phyloP scores from a whole-genome alignment of 2,113 vertebrate species.

The Dasypus novemcinctus region DNA sequence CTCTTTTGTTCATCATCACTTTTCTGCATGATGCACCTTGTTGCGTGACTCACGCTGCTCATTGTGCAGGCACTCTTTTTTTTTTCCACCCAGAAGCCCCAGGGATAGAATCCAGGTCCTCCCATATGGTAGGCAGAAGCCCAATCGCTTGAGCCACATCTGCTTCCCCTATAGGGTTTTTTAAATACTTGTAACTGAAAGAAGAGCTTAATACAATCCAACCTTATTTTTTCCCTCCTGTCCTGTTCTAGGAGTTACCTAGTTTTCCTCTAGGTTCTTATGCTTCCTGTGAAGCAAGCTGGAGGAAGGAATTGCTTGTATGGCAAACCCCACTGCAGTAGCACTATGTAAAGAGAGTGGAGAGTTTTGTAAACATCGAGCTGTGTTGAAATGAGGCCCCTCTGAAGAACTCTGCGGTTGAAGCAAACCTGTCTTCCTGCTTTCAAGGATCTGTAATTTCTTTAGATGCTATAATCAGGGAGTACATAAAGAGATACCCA shows the following conservation, averaged over 20 bases:
- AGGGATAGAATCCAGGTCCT: too few species aligned
- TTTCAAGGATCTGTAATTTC: not conserved
- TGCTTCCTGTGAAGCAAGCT: not conserved
- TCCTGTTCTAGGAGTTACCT: not conserved
- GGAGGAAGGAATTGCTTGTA: not conserved
- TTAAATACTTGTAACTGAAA: not conserved
- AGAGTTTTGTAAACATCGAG: not conserved
- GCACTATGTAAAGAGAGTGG: not conserved
- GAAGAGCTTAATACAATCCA: not conserved
- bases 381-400: not conserved
- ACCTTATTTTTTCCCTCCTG: not conserved
- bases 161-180: too few species aligned
- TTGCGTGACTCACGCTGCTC: too few species aligned
- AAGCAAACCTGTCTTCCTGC: not conserved
- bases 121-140: too few species aligned
- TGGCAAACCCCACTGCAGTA: not conserved
- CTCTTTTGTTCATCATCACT: too few species aligned
- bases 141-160: too few species aligned
- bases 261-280: too few species aligned
- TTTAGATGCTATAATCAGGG: not conserved
- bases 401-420: fast-evolving
- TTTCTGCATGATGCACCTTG: too few species aligned
- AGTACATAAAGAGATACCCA: not conserved
- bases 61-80: too few species aligned
- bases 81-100: too few species aligned